A percentile compares a stretch with the other conserved stretches of the same genome.
Conservation (phyloP, 1,140 invertebrate genomes). For the Pygmarrhopalites habei region DNA sequence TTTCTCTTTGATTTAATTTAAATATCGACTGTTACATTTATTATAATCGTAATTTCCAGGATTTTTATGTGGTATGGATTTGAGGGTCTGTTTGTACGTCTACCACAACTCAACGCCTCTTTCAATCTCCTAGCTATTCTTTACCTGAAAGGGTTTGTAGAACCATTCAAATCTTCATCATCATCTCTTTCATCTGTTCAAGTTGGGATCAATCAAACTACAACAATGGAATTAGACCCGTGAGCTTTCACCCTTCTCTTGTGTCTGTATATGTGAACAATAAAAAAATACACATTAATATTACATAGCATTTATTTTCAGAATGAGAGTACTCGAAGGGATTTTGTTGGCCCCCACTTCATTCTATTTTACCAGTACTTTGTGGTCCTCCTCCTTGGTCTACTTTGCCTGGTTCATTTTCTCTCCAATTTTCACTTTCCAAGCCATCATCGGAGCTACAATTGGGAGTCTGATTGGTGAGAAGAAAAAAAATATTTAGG, state of each 20-base stretch:
- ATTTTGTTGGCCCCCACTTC: constrained; percentile 12
- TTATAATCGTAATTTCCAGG: constrained; percentile 1
- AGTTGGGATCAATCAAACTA: background rate
- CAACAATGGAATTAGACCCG: background rate
- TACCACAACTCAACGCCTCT: constrained; percentile 28
- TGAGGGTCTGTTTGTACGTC: constrained; percentile 7
- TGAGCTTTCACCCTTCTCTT: background rate
- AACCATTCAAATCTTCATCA: background rate
- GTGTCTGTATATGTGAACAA: background rate
- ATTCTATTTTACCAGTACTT: constrained; percentile 13
- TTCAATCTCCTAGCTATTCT: constrained; percentile 21
- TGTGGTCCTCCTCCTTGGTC: constrained; percentile 5
- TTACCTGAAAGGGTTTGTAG: constrained; percentile 9
- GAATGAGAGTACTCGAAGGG: constrained; percentile 6
- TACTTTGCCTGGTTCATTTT: constrained; percentile 14
- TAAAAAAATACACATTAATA: background rate
- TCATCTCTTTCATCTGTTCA: background rate
- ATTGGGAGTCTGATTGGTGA: constrained; percentile 27
- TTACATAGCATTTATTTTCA: background rate
- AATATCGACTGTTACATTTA: background rate
- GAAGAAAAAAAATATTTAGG: constrained; percentile 6
- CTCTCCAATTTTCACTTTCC: constrained; percentile 21
- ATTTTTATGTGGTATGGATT: constrained; percentile 20
- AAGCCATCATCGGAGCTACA: constrained; percentile 10
- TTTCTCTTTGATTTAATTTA: background rate